Evolutionary conservation across 1,140 invertebrate genomes (phyloP).

Genomic region (Drosophila malerkotliana): DNA sequence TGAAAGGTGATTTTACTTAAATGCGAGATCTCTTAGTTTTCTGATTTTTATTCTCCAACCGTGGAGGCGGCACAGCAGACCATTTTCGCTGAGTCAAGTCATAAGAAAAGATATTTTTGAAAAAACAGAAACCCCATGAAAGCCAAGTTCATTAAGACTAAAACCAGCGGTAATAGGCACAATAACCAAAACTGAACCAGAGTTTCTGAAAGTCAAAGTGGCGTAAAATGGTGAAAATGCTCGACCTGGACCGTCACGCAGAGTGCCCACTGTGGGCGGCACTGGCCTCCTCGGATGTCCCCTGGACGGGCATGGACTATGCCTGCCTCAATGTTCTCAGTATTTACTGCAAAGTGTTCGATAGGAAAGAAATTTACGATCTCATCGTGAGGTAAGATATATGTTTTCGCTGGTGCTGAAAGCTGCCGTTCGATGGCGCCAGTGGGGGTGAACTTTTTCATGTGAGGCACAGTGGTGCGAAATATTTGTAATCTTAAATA

Average conservation of each 20-base stretch:
- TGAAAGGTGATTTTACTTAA: conserved; percentile 55
- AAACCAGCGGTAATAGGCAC: conserved; percentile 17
- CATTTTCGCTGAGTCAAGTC: conserved; percentile 61
- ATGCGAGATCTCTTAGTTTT: conserved; percentile 31
- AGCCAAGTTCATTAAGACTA: conserved; percentile 56
- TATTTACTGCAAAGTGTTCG: conserved; percentile 93
- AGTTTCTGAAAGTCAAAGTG: conserved; percentile 34
- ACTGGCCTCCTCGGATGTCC: conserved; percentile 85
- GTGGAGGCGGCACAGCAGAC: conserved; percentile 37
- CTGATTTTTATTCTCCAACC: not conserved
- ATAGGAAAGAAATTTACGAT: conserved; percentile 90
- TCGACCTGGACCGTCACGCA: conserved; percentile 86
- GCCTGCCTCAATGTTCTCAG: conserved; percentile 91
- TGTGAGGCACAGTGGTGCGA: conserved; percentile 12
- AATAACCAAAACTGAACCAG: conserved; percentile 18
- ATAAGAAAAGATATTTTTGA: conserved; percentile 33
- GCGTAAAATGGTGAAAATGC: conserved; percentile 85
- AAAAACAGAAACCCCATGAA: conserved; percentile 28
- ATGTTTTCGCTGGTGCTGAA: conserved; percentile 13
- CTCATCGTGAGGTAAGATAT: conserved; percentile 89
- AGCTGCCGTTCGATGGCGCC: conserved; percentile 61
- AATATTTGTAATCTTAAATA: not conserved
- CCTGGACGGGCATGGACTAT: conserved; percentile 91
- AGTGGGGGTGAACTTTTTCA: conserved; percentile 22
- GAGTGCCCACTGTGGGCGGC: conserved; percentile 86